A percentile compares a stretch with the other conserved stretches of the same genome.
These are phyloP conservation scores for Automeris io DNA, from an alignment of 2,888 invertebrate genomes.

Conservation along the genomic window DNA sequence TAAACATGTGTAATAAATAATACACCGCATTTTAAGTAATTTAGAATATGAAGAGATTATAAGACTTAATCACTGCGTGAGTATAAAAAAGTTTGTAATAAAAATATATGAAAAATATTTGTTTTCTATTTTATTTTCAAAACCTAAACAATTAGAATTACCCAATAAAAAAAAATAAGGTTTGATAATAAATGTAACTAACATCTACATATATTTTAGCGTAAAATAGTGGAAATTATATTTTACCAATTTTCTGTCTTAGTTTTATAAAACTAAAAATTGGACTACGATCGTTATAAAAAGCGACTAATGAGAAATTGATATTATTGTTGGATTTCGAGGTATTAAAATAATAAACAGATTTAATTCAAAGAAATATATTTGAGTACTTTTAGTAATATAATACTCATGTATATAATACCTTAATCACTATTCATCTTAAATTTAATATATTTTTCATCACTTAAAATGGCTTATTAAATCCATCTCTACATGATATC, in stretches of 20 bases:
- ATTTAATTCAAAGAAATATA: conserved; percentile 46
- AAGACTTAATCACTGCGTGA: conserved; percentile 68
- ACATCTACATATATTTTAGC: too few species aligned
- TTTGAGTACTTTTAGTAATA: conserved; percentile 51
- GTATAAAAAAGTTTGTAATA: conserved; percentile 58
- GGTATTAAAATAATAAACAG: conserved; percentile 17
- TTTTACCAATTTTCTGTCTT: too few species aligned
- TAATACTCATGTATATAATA: conserved; percentile 47
- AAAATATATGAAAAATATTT: conserved; percentile 31
- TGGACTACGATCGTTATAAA: too few species aligned
- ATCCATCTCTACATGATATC: too few species aligned
- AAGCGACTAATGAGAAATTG: too few species aligned
- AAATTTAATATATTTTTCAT: conserved; percentile 42
- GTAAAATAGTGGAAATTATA: too few species aligned
- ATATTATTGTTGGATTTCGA: conserved; percentile 1
- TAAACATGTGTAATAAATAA: too few species aligned
- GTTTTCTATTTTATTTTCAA: conserved; percentile 9
- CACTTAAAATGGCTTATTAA: conserved; percentile 29
- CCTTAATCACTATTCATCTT: conserved; percentile 34
- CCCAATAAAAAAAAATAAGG: too few species aligned
- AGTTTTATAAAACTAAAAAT: too few species aligned
- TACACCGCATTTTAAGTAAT: conserved; percentile 1
- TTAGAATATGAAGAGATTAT: conserved; percentile 52
- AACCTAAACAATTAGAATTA: too few species aligned
- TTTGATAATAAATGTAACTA: too few species aligned